Evolutionary conservation across 2,797 vertebrate genomes (phyloP), one percentile per base, ranked within the genome.

Genomic region (Erpetoichthys calabaricus): DNA sequence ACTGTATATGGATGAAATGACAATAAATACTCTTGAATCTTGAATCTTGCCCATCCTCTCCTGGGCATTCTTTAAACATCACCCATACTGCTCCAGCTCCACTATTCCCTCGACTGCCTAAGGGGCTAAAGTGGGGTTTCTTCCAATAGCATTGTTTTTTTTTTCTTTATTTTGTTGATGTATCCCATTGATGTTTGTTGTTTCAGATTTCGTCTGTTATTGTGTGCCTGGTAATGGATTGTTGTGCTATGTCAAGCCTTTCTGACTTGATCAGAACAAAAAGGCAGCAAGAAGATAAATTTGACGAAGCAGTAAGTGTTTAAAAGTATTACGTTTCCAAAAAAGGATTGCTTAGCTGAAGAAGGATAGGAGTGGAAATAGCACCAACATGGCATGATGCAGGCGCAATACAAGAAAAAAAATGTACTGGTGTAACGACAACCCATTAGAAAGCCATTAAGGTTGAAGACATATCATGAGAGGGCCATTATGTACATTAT

Each of bases 191-290:
- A 8, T 54, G 1, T 5, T 59, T 4, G 62, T 58, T 61, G 1
- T 63, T 45, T 5, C 74, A 89, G 85, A 63, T 73, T 46, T 80
- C 82, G 2, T 81, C 82, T 2, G 45, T 81, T 41, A 74, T 73
- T 58, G 77, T 88, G 51, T 87, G 78, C 56, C 62, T 89, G 76
- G 85, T 86, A 7, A 86, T 84, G 81, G 68, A 79, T 6, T 69
- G 78, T 64, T 75, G 54, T 0, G 54, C 46, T 42, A 55, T 58
- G 8, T 64, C 63, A 44, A 77, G 69, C 64, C 67, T 88, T 60
- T 70, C 71, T 51, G 41, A 56, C 1, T 1, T 81, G 9, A 72
- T 86, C 44, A 50, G 63, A 41, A 55, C 7, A 7, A 79, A 79
- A 57, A 78, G 83, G 59, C 57, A 61, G 9, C 62, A 63, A 1